Evolutionary conservation across 2,888 invertebrate species (phyloP).

Genomic region (Tipula helvola): DNA sequence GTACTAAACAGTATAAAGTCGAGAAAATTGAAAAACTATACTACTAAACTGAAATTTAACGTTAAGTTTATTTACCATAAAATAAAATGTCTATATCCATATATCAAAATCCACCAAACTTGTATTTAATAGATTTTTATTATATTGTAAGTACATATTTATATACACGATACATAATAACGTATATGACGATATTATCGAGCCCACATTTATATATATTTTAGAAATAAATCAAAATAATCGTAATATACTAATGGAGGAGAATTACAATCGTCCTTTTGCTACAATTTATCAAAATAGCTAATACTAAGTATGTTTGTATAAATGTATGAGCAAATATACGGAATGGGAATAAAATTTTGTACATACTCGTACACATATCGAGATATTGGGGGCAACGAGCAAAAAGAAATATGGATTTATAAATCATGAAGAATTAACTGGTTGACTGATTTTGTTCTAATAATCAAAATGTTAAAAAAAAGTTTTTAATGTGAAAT

Average conservation of each 20-base stretch:
- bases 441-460: neutral
- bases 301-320: neutral
- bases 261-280: neutral
- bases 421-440: neutral
- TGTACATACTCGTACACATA: neutral
- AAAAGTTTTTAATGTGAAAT: neutral
- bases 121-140: neutral
- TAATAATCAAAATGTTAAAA: neutral
- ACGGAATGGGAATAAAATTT: neutral
- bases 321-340: neutral
- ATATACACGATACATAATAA: neutral
- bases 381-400: neutral
- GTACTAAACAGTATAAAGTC: neutral
- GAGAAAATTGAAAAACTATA: neutral
- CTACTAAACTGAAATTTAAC: neutral
- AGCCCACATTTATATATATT: neutral
- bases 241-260: neutral
- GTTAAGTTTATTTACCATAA: neutral
- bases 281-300: neutral
- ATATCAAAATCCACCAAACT: neutral
- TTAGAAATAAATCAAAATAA: neutral
- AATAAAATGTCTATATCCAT: conserved; percentile 4
- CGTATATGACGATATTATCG: neutral
- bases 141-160: neutral
- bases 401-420: neutral